Evolutionary conservation across 2,797 vertebrate genomes (phyloP).

Genomic region (Silurus lanzhouensis): DNA sequence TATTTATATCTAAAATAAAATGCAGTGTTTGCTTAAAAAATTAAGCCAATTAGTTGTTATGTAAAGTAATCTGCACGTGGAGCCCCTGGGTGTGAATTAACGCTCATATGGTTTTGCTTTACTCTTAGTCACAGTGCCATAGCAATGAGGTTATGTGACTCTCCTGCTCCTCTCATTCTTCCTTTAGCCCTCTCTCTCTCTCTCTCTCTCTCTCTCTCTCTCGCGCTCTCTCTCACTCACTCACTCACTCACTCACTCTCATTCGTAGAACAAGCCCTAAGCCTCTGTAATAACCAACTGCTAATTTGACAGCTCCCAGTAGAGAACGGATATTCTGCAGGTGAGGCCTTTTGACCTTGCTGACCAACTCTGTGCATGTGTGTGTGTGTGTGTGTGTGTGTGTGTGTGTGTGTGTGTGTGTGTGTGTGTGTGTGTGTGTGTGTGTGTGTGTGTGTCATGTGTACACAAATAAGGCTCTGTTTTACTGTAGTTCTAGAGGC

Average conservation of each 20-base stretch:
- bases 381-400: constrained; percentile 27
- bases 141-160: constrained; percentile 46
- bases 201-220: constrained; percentile 33
- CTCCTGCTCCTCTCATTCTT: constrained; percentile 33
- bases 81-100: constrained; percentile 56
- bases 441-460: neutral
- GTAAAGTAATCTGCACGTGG: constrained; percentile 61
- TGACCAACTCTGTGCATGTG: constrained; percentile 42
- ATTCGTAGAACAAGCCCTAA: constrained; percentile 38
- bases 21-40: constrained; percentile 66
- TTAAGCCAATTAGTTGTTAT: constrained; percentile 65
- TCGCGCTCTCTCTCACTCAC: constrained; percentile 12
- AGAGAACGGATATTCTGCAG: constrained; percentile 55
- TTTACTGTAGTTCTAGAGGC: constrained; percentile 23
- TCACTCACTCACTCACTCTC: neutral
- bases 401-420: constrained; percentile 21
- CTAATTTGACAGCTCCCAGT: constrained; percentile 61
- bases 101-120: constrained; percentile 63
- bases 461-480: constrained; percentile 18
- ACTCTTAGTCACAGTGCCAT: constrained; percentile 39
- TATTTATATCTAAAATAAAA: constrained; percentile 55
- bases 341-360: constrained; percentile 57
- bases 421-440: constrained; percentile 18
- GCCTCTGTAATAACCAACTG: constrained; percentile 52
- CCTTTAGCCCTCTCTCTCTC: constrained; percentile 5